Evolutionary conservation across 2,888 invertebrate species (phyloP).

Genomic region (Lutraria lutraria): DNA sequence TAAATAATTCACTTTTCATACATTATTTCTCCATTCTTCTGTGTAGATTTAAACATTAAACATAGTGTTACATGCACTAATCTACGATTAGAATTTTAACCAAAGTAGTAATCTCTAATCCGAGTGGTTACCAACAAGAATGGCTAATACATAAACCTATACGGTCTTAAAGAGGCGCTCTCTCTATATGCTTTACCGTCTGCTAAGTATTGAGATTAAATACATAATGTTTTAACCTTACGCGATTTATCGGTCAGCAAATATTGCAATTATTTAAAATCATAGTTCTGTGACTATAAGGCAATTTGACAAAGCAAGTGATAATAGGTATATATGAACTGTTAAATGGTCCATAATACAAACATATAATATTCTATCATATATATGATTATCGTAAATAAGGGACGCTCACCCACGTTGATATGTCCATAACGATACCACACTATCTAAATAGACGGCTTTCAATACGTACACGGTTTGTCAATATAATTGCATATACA

Average conservation of each 20-base stretch:
- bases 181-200: background rate
- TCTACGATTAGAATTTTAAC: background rate
- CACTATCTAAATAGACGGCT: background rate
- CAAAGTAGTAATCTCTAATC: constrained; percentile 38
- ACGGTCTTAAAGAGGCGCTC: background rate
- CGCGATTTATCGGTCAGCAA: background rate
- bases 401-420: constrained; percentile 11
- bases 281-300: background rate
- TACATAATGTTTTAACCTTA: background rate
- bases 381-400: background rate
- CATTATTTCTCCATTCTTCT: background rate
- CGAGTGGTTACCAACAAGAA: constrained; percentile 38
- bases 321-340: background rate
- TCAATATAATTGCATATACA: background rate
- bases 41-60: background rate
- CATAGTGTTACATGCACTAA: background rate
- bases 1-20: background rate
- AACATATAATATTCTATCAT: background rate
- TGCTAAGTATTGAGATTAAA: background rate
- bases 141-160: background rate
- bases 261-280: background rate
- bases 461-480: background rate
- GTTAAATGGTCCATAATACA: background rate
- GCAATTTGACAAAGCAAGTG: background rate
- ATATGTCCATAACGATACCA: background rate